Conservation (phyloP, 2,797 vertebrate species). For the Zenarchopterus dispar region DNA sequence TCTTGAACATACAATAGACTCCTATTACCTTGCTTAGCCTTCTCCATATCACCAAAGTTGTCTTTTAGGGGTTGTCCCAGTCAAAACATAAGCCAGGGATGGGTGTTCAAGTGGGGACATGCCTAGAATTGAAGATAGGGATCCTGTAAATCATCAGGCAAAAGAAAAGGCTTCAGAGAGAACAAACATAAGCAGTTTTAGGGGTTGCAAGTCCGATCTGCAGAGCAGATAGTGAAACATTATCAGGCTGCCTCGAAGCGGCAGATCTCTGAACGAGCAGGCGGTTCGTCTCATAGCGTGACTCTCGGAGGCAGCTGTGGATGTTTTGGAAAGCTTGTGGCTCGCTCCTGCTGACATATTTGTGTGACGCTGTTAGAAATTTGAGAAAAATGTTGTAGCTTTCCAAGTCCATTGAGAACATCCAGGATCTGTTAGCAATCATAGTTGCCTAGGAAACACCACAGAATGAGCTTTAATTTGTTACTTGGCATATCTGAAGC, state of each 20-base stretch:
- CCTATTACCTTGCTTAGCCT: no score
- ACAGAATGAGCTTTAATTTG: conserved; percentile 43
- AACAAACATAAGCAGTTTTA: conserved; percentile 39
- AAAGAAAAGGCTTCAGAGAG: conserved; percentile 45
- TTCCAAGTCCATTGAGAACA: conserved; percentile 68
- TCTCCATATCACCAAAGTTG: conserved; percentile 20
- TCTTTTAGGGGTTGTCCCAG: conserved; percentile 39
- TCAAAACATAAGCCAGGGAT: conserved; percentile 53
- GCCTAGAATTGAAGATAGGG: conserved; percentile 48
- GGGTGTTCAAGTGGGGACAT: conserved; percentile 54
- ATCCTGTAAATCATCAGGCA: conserved; percentile 56
- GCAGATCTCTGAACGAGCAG: conserved; percentile 8
- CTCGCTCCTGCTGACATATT: conserved; percentile 67
- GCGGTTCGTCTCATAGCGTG: conserved; percentile 58
- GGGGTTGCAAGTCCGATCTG: conserved; percentile 33
- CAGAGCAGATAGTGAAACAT: conserved; percentile 40
- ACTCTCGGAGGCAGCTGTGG: conserved; percentile 58
- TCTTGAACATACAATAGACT: no score
- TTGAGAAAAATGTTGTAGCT: conserved; percentile 54
- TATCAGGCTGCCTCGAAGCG: conserved; percentile 14
- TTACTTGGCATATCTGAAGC: conserved; percentile 47
- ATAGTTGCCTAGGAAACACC: conserved; percentile 58
- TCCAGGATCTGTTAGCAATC: conserved; percentile 73
- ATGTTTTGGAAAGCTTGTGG: conserved; percentile 62
- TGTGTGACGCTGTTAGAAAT: conserved; percentile 67